These are phyloP conservation scores for Rhegmatorhina hoffmannsi DNA, from an alignment of 2,113 vertebrate species.

Conservation along the genomic window DNA sequence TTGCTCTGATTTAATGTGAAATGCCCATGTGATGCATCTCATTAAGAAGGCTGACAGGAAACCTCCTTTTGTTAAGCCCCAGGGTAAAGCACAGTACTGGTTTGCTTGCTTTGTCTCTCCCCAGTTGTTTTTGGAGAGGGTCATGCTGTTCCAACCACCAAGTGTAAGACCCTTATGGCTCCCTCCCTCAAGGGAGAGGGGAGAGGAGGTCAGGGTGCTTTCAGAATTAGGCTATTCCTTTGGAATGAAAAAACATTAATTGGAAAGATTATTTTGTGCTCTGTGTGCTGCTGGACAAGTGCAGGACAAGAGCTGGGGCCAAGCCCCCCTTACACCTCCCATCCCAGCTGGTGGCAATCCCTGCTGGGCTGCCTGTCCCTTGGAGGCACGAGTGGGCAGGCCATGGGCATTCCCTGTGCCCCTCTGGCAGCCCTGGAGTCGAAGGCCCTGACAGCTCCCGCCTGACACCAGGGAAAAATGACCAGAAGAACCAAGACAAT, in stretches of 20 bases:
- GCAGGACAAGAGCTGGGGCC: background rate
- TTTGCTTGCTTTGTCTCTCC: background rate
- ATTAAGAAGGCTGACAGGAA: background rate
- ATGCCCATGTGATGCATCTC: background rate
- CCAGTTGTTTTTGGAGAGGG: background rate
- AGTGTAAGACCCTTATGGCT: background rate
- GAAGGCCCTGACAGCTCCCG: background rate
- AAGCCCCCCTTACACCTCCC: background rate
- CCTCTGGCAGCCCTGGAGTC: background rate
- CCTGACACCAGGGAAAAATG: background rate
- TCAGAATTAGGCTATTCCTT: background rate
- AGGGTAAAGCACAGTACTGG: background rate
- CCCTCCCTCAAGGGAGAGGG: background rate
- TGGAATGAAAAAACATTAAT: background rate
- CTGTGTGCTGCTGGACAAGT: background rate
- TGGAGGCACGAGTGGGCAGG: rapidly evolving
- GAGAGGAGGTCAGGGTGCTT: background rate
- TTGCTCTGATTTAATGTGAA: background rate
- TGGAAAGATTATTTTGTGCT: background rate
- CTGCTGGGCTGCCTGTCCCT: background rate
- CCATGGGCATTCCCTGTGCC: background rate
- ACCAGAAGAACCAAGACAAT: background rate
- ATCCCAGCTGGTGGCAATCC: background rate
- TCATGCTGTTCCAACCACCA: background rate
- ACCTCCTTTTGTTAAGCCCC: background rate